Conservation (phyloP, 2,797 vertebrate species). For the Novumbra hubbsi region DNA sequence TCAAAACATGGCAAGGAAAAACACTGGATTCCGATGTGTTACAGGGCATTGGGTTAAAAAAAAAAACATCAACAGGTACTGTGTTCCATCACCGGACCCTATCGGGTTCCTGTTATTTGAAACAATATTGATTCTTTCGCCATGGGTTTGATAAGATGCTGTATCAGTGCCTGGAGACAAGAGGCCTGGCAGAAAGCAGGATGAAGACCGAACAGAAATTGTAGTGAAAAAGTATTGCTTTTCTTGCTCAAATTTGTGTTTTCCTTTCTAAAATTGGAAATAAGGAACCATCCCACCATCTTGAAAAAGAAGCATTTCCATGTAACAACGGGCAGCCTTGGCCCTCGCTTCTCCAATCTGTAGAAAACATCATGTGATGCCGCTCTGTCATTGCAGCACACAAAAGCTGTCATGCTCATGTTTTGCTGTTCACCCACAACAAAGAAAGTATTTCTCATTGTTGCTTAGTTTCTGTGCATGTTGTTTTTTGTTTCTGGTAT, state of each 20-base stretch:
- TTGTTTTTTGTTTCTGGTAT: conserved; percentile 9
- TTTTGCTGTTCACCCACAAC: conserved; percentile 22
- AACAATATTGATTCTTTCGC: conserved; percentile 29
- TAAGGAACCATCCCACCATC: not conserved
- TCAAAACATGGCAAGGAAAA: not conserved
- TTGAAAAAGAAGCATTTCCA: conserved; percentile 24
- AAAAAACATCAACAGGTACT: not conserved
- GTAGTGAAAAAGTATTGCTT: not conserved
- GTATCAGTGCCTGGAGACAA: not conserved
- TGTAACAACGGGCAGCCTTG: conserved; percentile 15
- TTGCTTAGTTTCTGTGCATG: not conserved
- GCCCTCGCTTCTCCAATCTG: conserved; percentile 16
- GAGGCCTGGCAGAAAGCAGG: not conserved
- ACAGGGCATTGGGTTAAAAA: not conserved
- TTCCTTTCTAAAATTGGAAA: not conserved
- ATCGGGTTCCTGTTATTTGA: conserved; percentile 11
- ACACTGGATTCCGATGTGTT: not conserved
- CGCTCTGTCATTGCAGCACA: conserved; percentile 12
- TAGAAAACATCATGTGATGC: conserved; percentile 30
- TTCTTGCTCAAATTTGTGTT: not conserved
- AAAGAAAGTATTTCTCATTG: conserved; percentile 12
- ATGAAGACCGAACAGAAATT: not conserved
- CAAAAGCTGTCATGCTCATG: not conserved
- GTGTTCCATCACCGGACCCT: not conserved
- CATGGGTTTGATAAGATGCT: conserved; percentile 11